phyloP scores from a whole-genome alignment of 2,797 vertebrate species.

The Thamnophis elegans region DNA sequence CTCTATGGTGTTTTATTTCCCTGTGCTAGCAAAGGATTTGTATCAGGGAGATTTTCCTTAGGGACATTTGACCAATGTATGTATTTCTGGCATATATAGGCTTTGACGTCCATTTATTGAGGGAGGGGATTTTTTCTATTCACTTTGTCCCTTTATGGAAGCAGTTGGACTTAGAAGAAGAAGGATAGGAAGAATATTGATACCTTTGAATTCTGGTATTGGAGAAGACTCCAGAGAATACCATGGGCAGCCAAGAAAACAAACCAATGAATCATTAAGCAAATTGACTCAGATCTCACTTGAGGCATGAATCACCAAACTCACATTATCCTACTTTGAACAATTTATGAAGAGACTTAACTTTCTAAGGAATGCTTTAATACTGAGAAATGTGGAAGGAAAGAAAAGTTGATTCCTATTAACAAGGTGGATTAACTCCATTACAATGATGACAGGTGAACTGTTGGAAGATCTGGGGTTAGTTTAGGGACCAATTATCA shows the following conservation, averaged over 20 bases:
- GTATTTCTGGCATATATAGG: not conserved
- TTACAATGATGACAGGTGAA: not conserved
- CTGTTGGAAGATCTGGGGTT: not conserved
- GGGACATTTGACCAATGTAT: not conserved
- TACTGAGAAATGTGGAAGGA: not conserved
- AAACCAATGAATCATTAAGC: not conserved
- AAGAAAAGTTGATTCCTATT: not conserved
- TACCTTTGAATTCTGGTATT: not conserved
- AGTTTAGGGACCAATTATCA: not conserved
- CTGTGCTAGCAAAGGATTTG: not conserved
- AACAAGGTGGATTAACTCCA: not conserved
- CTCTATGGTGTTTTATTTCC: not conserved
- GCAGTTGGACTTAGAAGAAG: not conserved
- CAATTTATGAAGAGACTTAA: not conserved
- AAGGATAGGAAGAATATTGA: not conserved
- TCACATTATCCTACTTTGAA: not conserved
- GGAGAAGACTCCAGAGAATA: not conserved
- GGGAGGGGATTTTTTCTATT: not conserved
- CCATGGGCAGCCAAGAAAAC: not conserved
- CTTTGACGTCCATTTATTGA: not conserved
- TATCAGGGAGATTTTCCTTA: not conserved
- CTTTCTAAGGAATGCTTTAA: not conserved
- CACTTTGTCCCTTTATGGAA: not conserved
- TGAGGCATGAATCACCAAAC: not conserved
- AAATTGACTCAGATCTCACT: not conserved